These are phyloP conservation scores for Cololabis saira DNA, from an alignment of 2,113 vertebrate species.

Conservation along the genomic window DNA sequence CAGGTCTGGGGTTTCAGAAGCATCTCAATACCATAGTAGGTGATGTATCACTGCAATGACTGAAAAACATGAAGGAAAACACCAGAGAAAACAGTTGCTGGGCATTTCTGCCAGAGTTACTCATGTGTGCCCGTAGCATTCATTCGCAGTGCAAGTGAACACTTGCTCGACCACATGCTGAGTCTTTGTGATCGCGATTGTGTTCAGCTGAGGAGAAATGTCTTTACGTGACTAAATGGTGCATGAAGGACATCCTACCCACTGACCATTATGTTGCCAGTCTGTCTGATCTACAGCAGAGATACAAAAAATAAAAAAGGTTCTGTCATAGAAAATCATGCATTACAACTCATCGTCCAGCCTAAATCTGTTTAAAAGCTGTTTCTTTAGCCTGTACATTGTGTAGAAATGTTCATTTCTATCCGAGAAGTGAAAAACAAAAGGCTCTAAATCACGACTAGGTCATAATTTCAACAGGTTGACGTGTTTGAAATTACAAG, in stretches of 20 bases:
- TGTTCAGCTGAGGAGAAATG: constrained; percentile 57
- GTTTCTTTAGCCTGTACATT: not conserved
- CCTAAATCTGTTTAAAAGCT: not conserved
- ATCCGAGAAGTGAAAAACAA: constrained; percentile 15
- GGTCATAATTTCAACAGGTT: constrained; percentile 14
- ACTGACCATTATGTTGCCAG: constrained; percentile 49
- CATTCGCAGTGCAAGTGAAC: constrained; percentile 55
- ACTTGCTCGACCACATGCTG: constrained; percentile 62
- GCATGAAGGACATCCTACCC: constrained; percentile 64
- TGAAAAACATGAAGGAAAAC: constrained; percentile 10
- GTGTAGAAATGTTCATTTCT: too few species aligned
- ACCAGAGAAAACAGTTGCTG: not conserved
- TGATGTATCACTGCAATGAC: not conserved
- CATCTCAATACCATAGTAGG: not conserved
- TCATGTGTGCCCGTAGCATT: constrained; percentile 38
- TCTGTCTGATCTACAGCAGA: constrained; percentile 2
- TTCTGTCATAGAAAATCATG: not conserved
- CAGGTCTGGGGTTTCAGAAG: constrained; percentile 3
- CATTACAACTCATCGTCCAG: not conserved
- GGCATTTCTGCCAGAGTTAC: constrained; percentile 28
- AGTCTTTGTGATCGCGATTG: constrained; percentile 62
- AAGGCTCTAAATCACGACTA: constrained; percentile 37
- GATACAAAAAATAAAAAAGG: not conserved
- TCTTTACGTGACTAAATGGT: constrained; percentile 67
- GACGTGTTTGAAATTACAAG: constrained; percentile 6